A percentile compares a stretch with the other conserved stretches of the same genome.
These are phyloP conservation scores for Ranitomeya variabilis DNA, from an alignment of 2,113 vertebrate genomes.

Conservation along the genomic window DNA sequence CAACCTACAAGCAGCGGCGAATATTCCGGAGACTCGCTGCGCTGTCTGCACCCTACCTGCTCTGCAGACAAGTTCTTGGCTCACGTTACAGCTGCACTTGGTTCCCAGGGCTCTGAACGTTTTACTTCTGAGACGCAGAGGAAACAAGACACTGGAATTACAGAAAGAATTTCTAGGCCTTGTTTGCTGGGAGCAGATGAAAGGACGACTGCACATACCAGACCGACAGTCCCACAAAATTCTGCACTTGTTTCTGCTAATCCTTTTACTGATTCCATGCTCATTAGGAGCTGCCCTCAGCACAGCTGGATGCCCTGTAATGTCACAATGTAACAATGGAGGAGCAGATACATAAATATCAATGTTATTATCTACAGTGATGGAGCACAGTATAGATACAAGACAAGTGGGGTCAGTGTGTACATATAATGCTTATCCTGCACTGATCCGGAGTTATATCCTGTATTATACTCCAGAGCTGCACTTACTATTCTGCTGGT, in stretches of 20 bases:
- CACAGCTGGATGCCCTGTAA: neutral
- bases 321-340: neutral
- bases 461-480: too few relatives aligned
- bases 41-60: slow-evolving; percentile 31
- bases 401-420: too few relatives aligned
- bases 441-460: too few relatives aligned
- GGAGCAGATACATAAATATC: neutral
- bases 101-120: slow-evolving; percentile 44
- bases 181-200: slow-evolving; percentile 42
- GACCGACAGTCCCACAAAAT: neutral
- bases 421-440: too few relatives aligned
- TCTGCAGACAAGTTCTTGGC: slow-evolving; percentile 22
- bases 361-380: neutral
- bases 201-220: slow-evolving; percentile 43
- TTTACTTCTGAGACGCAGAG: slow-evolving; percentile 26
- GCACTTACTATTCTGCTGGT: too few relatives aligned
- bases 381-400: too few relatives aligned
- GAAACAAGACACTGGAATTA: slow-evolving; percentile 55
- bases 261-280: slow-evolving; percentile 11
- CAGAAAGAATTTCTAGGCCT: slow-evolving; percentile 40
- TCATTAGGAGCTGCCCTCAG: slow-evolving; percentile 3
- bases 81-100: slow-evolving; percentile 27
- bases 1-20: neutral
- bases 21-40: neutral
- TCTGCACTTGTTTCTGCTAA: neutral